Base-by-base conservation (phyloP, 2,113 vertebrate species). In the Gallinago paraguaiae region DNA sequence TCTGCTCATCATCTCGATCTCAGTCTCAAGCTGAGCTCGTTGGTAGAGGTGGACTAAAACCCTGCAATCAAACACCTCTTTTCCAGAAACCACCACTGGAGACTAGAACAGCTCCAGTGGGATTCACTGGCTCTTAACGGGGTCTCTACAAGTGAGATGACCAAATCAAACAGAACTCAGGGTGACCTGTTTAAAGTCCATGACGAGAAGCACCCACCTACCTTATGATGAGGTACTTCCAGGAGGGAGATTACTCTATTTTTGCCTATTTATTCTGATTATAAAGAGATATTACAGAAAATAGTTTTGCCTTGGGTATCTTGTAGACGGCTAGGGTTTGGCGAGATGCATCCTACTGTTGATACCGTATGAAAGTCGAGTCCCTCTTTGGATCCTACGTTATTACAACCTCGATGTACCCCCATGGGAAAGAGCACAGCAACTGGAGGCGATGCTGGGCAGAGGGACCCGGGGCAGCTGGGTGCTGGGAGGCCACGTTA, bases 341-440 rank as follows among this genome's bases (percentile, higher is more conserved):
- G 46, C 6, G 18, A 70, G 15, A 35, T 11, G 27, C 60, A 17
- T 68, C 35, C 48, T 18, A 31, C 39, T 28, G 2, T 0, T 15
- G n/a, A 8, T 7, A 2, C 1, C 3, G 0, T 0, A 5, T 2
- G 16, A 31, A 59, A 37, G 17, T 12, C 53, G 17, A 35, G 3
- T 48, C 17, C n/a, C 30, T 50, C 37, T 56, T 27, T 28, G n/a
- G 7, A 8, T 25, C 39, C 13, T 30, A 0, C 17, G 0, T 17
- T 30, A 7, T 12, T 11, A 4, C 14, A 94, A 33, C 51, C 27
- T 46, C 43, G 16, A 1, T 45, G 2, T 8, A n/a, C 6, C 18
- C 12, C 50, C 56, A 28, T 2, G 4, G 86, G 60, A 77, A 41
- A 0, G 30, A 37, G 57, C 65, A 79, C 56, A 64, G 57, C 57